Evolutionary conservation across 2,888 invertebrate genomes (phyloP).

Genomic region (Mamestra brassicae): DNA sequence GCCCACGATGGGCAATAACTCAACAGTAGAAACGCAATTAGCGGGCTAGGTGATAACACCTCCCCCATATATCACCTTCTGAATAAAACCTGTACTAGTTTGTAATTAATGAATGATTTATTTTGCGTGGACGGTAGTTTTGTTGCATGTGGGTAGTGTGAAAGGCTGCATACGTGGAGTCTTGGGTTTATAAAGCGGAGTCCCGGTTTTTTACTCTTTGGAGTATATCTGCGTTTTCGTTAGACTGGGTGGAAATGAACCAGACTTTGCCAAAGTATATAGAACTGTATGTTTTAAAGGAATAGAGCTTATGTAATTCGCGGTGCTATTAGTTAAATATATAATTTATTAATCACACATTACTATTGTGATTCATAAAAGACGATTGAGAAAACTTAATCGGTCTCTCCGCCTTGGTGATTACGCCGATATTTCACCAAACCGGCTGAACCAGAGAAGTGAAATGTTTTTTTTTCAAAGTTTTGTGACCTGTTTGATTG

Average conservation of each 20-base stretch:
- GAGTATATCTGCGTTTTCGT: background rate
- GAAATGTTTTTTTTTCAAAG: too few relatives aligned
- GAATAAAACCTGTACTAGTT: constrained; percentile 71
- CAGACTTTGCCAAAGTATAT: background rate
- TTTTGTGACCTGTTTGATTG: too few relatives aligned
- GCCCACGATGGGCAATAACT: constrained; percentile 77
- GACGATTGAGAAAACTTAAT: background rate
- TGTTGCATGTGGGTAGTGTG: constrained; percentile 38
- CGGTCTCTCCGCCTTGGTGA: too few relatives aligned
- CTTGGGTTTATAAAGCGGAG: constrained; percentile 9
- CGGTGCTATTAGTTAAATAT: too few relatives aligned
- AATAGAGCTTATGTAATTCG: background rate
- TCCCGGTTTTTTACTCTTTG: background rate
- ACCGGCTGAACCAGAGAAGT: too few relatives aligned
- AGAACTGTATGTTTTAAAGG: background rate
- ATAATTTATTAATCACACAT: too few relatives aligned
- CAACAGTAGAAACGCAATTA: constrained; percentile 85
- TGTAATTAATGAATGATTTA: constrained; percentile 65
- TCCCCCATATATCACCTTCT: constrained; percentile 65
- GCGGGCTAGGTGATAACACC: constrained; percentile 83
- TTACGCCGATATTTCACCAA: too few relatives aligned
- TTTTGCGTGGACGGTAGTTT: constrained; percentile 40
- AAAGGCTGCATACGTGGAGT: constrained; percentile 10
- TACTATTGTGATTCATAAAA: too few relatives aligned
- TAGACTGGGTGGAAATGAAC: background rate